Conservation (phyloP, 1,140 invertebrate species). For the Bilobella aurantiaca region DNA sequence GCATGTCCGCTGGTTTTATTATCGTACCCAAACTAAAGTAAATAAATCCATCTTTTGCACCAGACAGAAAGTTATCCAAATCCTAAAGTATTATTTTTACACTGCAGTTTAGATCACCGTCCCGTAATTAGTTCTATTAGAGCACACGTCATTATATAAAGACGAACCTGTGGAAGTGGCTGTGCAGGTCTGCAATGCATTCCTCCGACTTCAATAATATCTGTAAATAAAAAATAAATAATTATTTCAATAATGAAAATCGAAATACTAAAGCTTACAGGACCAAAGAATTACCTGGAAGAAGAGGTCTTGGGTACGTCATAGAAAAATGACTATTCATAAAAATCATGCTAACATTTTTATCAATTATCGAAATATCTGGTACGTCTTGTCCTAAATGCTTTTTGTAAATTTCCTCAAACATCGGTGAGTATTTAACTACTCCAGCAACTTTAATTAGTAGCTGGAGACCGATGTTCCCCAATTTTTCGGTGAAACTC, state of each 20-base stretch:
- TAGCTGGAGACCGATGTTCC: conserved; percentile 39
- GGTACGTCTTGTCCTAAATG: not conserved
- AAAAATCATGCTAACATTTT: not conserved
- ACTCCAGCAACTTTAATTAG: not conserved
- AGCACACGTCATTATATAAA: too few species aligned
- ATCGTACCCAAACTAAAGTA: conserved; percentile 53
- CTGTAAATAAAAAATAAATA: too few species aligned
- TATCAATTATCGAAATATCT: not conserved
- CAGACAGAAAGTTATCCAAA: conserved; percentile 36
- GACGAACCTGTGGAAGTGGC: not conserved
- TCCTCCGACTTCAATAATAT: conserved; percentile 8
- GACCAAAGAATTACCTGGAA: too few species aligned
- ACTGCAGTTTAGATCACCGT: not conserved
- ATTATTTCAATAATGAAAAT: too few species aligned
- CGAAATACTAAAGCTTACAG: too few species aligned
- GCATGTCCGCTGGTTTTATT: conserved; percentile 45
- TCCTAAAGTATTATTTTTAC: conserved; percentile 10
- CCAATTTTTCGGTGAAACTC: conserved; percentile 47
- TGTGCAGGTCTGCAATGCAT: not conserved
- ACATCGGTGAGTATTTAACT: not conserved
- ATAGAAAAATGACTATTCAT: not conserved
- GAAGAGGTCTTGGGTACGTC: not conserved
- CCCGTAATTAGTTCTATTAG: not conserved
- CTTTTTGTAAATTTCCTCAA: not conserved
- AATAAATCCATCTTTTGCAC: conserved; percentile 45